Evolutionary conservation across 2,888 invertebrate genomes (phyloP).

Genomic region (Polymixis lichenea): DNA sequence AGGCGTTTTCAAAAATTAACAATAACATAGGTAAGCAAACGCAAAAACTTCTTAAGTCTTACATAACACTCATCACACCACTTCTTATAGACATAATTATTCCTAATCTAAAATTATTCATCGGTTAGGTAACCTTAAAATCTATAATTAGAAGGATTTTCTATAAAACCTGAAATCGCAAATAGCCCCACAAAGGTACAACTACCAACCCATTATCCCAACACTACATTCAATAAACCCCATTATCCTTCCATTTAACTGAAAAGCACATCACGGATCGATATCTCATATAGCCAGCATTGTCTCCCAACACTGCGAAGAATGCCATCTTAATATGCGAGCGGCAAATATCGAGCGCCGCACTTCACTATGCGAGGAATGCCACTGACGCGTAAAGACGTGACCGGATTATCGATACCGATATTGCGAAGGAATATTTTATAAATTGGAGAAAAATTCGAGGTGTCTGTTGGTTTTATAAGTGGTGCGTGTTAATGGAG

Average conservation of each 20-base stretch:
- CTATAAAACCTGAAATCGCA: background rate
- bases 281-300: constrained; percentile 61
- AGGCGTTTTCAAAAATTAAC: background rate
- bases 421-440: constrained; percentile 65
- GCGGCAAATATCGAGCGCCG: constrained; percentile 60
- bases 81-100: background rate
- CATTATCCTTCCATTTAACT: constrained; percentile 56
- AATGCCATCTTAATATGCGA: constrained; percentile 65
- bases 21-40: background rate
- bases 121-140: background rate
- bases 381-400: constrained; percentile 73
- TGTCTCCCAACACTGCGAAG: constrained; percentile 55
- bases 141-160: background rate
- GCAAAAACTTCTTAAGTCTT: background rate
- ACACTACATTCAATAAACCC: constrained; percentile 37
- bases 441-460: constrained; percentile 53
- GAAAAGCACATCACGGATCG: constrained; percentile 62
- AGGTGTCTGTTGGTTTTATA: constrained; percentile 56
- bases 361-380: constrained; percentile 77
- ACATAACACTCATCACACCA: background rate
- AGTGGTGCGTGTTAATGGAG: constrained; percentile 30
- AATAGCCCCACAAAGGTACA: constrained; percentile 5
- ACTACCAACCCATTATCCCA: constrained; percentile 15
- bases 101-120: background rate
- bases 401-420: constrained; percentile 73